phyloP scores from a whole-genome alignment of 1,140 invertebrate species.

The Adoxophyes honmai region DNA sequence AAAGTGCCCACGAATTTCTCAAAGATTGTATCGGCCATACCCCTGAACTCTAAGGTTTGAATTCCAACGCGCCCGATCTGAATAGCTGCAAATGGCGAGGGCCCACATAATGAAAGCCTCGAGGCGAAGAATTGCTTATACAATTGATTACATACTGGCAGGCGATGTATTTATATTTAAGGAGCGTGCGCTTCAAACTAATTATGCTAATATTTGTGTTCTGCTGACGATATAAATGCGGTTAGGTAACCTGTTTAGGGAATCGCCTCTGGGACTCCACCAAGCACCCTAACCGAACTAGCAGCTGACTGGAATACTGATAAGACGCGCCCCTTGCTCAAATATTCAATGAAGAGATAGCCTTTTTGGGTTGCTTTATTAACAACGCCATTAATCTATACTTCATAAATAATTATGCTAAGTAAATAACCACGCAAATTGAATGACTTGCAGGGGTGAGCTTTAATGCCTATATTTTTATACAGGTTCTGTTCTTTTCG shows the following conservation, averaged over 20 bases:
- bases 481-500: too few species aligned
- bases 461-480: not conserved
- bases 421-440: conserved; percentile 7
- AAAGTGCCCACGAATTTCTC: conserved; percentile 3
- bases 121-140: conserved; percentile 18
- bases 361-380: conserved; percentile 47
- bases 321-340: conserved; percentile 30
- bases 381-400: conserved; percentile 27
- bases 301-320: conserved; percentile 53
- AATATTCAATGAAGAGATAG: conserved; percentile 48
- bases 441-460: not conserved
- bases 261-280: conserved; percentile 48
- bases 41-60: conserved; percentile 7
- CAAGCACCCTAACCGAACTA: conserved; percentile 58
- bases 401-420: conserved; percentile 15
- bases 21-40: conserved; percentile 12
- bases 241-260: conserved; percentile 58
- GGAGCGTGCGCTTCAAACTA: conserved; percentile 40
- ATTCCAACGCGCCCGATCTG: conserved; percentile 5
- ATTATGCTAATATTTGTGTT: conserved; percentile 66
- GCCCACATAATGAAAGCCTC: conserved; percentile 14
- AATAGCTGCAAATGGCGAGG: conserved; percentile 5
- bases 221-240: conserved; percentile 52
- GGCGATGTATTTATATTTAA: conserved; percentile 30
- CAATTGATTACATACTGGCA: conserved; percentile 25